A percentile compares a stretch with the other conserved stretches of the same genome.
phyloP scores from a whole-genome alignment of 2,797 vertebrate species.

The Sphenodon punctatus region DNA sequence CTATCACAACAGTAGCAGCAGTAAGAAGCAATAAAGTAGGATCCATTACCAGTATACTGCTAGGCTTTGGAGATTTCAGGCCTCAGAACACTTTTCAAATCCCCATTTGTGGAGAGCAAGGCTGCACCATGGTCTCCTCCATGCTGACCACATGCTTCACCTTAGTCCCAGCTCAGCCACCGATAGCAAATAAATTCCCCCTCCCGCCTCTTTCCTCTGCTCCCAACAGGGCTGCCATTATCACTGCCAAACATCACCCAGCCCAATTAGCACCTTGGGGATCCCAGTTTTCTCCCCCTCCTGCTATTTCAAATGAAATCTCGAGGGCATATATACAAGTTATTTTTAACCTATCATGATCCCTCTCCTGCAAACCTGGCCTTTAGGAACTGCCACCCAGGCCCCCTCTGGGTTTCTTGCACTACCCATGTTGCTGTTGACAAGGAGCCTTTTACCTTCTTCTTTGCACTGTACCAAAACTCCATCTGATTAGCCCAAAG shows the following conservation, averaged over 20 bases:
- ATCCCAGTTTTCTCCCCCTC: neutral
- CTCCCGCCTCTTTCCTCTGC: neutral
- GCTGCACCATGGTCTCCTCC: neutral
- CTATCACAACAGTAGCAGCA: neutral
- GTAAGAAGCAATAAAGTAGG: neutral
- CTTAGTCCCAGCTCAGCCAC: neutral
- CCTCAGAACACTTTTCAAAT: neutral
- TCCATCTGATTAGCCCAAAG: neutral
- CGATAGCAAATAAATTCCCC: neutral
- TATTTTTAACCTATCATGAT: neutral
- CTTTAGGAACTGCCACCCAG: neutral
- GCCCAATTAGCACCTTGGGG: neutral
- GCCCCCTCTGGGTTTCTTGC: neutral
- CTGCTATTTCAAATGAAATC: neutral
- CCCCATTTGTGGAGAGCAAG: neutral
- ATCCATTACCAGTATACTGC: too few species aligned
- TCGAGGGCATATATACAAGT: neutral
- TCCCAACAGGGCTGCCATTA: neutral
- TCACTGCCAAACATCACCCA: neutral
- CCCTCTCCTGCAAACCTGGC: constrained; percentile 7
- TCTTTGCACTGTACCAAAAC: neutral
- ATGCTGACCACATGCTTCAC: neutral
- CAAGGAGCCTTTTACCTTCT: neutral
- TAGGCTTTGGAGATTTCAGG: neutral
- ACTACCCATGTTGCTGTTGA: neutral